Conservation (phyloP, 2,797 vertebrate genomes). For the Sandelia bainsii region DNA sequence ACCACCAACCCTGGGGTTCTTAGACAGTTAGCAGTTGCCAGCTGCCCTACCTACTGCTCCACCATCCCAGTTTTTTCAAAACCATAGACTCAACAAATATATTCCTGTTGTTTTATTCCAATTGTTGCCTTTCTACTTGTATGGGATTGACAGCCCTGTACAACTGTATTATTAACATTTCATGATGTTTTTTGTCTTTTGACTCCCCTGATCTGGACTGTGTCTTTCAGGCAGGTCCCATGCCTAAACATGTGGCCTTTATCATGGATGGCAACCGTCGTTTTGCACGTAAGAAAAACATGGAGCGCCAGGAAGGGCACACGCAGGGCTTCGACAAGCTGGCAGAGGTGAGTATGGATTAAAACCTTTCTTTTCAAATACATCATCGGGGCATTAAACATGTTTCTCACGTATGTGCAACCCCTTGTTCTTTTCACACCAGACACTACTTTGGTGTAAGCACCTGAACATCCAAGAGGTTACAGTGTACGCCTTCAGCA, state of each 20-base stretch:
- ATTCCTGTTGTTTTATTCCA: no score
- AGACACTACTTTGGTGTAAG: conserved; percentile 97
- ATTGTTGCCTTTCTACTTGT: no score
- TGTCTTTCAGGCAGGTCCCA: conserved; percentile 89
- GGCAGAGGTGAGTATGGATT: conserved; percentile 87
- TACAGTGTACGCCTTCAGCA: conserved; percentile 98
- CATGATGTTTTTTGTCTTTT: neutral
- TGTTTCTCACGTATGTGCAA: neutral
- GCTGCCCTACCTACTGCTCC: no score
- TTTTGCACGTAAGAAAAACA: conserved; percentile 93
- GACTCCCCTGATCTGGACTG: neutral
- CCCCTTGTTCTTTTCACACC: conserved; percentile 29
- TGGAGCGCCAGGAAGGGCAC: conserved; percentile 94
- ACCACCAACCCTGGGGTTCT: no score
- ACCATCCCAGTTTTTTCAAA: no score
- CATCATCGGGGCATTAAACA: neutral
- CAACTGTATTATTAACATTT: neutral
- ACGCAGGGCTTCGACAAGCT: conserved; percentile 96
- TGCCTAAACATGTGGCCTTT: conserved; percentile 97
- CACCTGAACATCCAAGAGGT: conserved; percentile 94
- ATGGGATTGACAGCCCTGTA: neutral
- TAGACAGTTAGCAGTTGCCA: no score
- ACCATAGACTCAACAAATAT: no score
- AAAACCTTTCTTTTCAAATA: neutral
- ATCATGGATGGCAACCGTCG: conserved; percentile 99